Percentiles rank a stretch among this genome's conserved stretches.
Evolutionary conservation across 2,113 vertebrate species (phyloP).

Genomic region (Pristiophorus japonicus): DNA sequence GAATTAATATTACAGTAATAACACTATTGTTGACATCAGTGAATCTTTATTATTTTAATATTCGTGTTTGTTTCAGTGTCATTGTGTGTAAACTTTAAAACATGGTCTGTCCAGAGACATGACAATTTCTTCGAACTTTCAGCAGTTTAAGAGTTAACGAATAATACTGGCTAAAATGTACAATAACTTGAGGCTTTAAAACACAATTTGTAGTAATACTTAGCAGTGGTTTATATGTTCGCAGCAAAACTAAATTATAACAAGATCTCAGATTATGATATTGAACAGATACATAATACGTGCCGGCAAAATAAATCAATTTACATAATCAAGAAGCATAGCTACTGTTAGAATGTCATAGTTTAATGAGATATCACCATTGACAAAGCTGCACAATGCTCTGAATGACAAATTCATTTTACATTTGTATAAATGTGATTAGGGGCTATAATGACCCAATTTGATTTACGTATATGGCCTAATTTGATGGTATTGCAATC

Average conservation of each 20-base stretch:
- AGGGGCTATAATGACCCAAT: neutral
- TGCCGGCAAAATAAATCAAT: neutral
- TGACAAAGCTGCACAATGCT: neutral
- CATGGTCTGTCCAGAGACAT: neutral
- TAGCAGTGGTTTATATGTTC: neutral
- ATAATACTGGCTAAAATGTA: neutral
- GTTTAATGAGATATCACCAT: neutral
- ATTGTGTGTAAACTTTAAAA: neutral
- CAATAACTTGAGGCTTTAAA: neutral
- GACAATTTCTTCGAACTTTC: neutral
- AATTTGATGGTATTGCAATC: neutral
- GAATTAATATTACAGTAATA: neutral
- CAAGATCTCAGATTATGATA: neutral
- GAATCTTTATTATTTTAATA: neutral
- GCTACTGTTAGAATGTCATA: neutral
- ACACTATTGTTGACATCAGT: neutral
- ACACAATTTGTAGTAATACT: neutral
- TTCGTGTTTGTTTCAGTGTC: neutral
- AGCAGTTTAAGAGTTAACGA: neutral
- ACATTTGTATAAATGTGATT: neutral
- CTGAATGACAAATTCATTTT: neutral
- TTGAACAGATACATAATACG: neutral
- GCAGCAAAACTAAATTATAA: neutral
- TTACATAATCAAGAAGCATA: neutral
- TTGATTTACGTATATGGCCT: neutral